Conservation (phyloP, 2,113 vertebrate species). For the Phalacrocorax brasilianus region DNA sequence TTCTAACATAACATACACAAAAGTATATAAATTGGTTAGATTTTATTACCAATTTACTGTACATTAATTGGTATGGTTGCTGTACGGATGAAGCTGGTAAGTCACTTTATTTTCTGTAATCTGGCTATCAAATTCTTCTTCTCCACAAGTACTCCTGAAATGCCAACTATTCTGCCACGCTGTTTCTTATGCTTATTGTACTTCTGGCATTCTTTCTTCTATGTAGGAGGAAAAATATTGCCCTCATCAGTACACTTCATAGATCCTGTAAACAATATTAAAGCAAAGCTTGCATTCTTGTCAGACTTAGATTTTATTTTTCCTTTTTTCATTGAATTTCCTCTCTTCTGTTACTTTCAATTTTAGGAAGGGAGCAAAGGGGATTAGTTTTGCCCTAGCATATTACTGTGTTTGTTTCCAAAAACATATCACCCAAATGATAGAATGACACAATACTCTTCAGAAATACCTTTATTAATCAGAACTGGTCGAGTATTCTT, state of each 20-base stretch:
- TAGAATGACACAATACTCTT: background rate
- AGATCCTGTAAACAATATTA: background rate
- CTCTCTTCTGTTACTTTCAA: background rate
- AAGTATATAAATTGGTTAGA: background rate
- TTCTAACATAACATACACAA: background rate
- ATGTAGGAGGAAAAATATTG: conserved; percentile 17
- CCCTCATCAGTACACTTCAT: background rate
- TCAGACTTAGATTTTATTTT: background rate
- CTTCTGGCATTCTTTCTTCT: background rate
- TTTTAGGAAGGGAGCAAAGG: background rate
- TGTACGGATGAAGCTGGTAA: background rate
- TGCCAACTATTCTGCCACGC: conserved; percentile 1
- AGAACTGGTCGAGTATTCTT: background rate
- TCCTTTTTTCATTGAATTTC: background rate
- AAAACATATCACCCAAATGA: background rate
- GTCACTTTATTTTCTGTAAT: background rate
- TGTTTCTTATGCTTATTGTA: background rate
- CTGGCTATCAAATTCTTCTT: background rate
- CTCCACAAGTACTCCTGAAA: conserved; percentile 3
- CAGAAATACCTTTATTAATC: background rate
- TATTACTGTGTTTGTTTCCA: background rate
- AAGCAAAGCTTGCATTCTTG: background rate
- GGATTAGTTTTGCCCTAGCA: background rate
- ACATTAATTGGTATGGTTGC: background rate
- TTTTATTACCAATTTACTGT: background rate